Evolutionary conservation across 2,888 invertebrate genomes (phyloP).

Genomic region (Drosophila koepferae): DNA sequence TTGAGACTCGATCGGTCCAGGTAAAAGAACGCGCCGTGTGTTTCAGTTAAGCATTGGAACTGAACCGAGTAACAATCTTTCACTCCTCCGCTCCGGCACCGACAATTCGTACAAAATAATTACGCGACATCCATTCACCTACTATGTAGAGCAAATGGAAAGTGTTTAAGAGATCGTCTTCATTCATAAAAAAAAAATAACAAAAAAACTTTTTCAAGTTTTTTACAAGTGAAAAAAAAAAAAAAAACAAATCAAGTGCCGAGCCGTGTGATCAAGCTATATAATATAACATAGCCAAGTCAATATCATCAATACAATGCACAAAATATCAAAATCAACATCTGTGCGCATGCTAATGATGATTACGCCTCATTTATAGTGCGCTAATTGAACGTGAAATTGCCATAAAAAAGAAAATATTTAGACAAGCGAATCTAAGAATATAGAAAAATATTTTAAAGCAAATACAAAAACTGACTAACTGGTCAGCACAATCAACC

Average conservation of each 20-base stretch:
- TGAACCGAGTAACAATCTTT: slow-evolving; percentile 85
- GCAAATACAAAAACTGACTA: slow-evolving; percentile 38
- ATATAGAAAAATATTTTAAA: slow-evolving; percentile 5
- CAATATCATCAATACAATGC: slow-evolving; percentile 44
- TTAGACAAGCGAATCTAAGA: slow-evolving; percentile 46
- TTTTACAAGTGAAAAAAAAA: slow-evolving; percentile 42
- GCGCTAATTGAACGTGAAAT: slow-evolving; percentile 85
- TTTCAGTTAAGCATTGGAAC: slow-evolving; percentile 85
- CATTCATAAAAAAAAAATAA: slow-evolving; percentile 16
- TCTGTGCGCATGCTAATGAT: slow-evolving; percentile 62
- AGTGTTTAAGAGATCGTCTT: slow-evolving; percentile 37
- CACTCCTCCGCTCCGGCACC: slow-evolving; percentile 67
- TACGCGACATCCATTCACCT: slow-evolving; percentile 30
- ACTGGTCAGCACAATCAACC: slow-evolving; percentile 19
- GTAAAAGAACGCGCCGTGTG: slow-evolving; percentile 82
- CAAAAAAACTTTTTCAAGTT: slow-evolving; percentile 38
- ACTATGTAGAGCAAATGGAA: slow-evolving; percentile 56
- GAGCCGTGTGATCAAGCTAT: slow-evolving; percentile 33
- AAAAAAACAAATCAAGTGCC: slow-evolving; percentile 27
- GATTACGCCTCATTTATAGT: slow-evolving; percentile 74
- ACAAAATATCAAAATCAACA: slow-evolving; percentile 56
- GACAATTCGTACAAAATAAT: slow-evolving; percentile 18
- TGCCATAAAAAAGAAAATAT: slow-evolving; percentile 64
- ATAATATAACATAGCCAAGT: slow-evolving; percentile 13
- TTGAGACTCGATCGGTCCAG: slow-evolving; percentile 55